Conservation (phyloP, 2,113 vertebrate species). For the Pogonocichla stellata region DNA sequence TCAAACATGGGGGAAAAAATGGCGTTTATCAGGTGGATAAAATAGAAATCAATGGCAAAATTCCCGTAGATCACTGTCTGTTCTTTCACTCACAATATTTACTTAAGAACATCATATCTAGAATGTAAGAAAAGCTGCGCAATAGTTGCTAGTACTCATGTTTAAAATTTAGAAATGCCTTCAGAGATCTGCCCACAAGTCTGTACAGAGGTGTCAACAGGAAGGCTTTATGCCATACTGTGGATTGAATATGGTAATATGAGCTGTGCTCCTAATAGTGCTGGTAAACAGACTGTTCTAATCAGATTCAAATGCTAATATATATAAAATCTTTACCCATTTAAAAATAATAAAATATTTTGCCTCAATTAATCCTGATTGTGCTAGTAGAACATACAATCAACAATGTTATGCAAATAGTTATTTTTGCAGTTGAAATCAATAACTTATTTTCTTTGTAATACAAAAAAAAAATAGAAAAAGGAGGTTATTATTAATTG, state of each 20-base stretch:
- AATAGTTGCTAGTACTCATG: not conserved
- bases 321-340: slow-evolving; percentile 69
- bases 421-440: slow-evolving; percentile 74
- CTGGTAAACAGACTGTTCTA: slow-evolving; percentile 66
- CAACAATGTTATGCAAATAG: slow-evolving; percentile 74
- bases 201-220: not conserved
- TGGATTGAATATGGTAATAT: slow-evolving; percentile 9
- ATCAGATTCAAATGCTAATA: slow-evolving; percentile 62
- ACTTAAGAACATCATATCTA: not conserved
- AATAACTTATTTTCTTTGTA: slow-evolving; percentile 77
- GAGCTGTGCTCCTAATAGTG: slow-evolving; percentile 1
- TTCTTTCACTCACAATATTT: not conserved
- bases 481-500: slow-evolving; percentile 68
- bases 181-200: not conserved
- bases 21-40: not conserved
- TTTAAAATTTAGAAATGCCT: not conserved
- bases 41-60: not conserved
- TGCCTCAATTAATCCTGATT: slow-evolving; percentile 71
- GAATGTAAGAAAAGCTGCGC: not conserved
- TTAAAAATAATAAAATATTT: slow-evolving; percentile 75
- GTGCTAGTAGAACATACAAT: slow-evolving; percentile 68
- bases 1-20: rapidly evolving
- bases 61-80: not conserved
- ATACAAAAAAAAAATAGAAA: slow-evolving; percentile 54
- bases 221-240: not conserved